Base-by-base conservation (phyloP, 1,140 invertebrate genomes). In the Apis laboriosa region DNA sequence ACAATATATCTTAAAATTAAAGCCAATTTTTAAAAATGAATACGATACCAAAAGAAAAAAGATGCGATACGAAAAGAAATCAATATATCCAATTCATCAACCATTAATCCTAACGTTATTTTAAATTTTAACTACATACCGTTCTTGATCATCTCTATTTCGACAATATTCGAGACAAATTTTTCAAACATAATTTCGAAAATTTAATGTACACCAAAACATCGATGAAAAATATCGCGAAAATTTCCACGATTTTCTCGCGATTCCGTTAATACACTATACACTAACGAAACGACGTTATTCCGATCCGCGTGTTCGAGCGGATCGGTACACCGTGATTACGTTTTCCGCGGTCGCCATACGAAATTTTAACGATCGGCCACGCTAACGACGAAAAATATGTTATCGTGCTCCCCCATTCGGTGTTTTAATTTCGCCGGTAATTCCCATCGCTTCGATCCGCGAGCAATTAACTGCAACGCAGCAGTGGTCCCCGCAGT, bases 391-490 rank as follows among this genome's bases (percentile, higher is more conserved):
- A 80, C 9, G 28, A 21, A 64, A 80, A 73, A 80, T 73, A 73
- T 63, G 78, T 73, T 55, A 63, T 80, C 68, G 51, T 4, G 11
- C 19, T 28, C 34, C 34, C 21, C 43, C 21, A 2, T 34, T 13
- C 43, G 51, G 9, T 49, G 24, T 80, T 80, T 74, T 64, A 64
- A 74, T 64, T 80, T 63, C 49, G 21, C 13, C 21, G 70, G 9
- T 43, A 74, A 74, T 80, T 34, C 17, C 51, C 21, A 12, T 49
- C 61, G 79, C 56, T 76, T 76, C 72, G 72, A 74, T 21, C n/a
- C 19, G 51, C 70, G n/a, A 56, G n/a, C n/a, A 75, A 75, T 80
- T 80, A 80, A 55, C 77, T 63, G 51, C 60, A 70, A 51, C 43
- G 24, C 56, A n/a, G 21, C 13, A 8, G 63, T 19, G 28, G 56